Evolutionary conservation across 2,113 vertebrate genomes (phyloP).

Genomic region (Hemiprocne comata): DNA sequence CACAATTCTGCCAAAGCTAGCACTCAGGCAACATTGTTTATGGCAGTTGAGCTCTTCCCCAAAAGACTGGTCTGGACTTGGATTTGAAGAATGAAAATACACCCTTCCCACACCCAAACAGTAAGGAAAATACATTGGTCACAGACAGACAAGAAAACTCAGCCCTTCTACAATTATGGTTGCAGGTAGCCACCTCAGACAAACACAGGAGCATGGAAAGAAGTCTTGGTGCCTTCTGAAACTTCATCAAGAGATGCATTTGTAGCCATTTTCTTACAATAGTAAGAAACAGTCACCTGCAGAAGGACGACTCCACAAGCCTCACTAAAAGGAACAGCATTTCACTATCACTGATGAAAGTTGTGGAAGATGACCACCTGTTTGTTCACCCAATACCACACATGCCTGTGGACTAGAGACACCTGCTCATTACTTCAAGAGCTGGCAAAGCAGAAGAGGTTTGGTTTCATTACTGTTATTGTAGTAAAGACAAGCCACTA

Average conservation of each 20-base stretch:
- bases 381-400: not conserved
- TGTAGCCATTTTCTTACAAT: not conserved
- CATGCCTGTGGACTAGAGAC: not conserved
- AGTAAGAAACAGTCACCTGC: not conserved
- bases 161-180: not conserved
- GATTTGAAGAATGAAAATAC: not conserved
- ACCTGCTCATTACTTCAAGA: not conserved
- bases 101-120: not conserved
- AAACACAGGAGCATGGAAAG: not conserved
- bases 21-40: not conserved
- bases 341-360: not conserved
- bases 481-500: not conserved
- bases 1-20: not conserved
- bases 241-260: not conserved
- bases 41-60: not conserved
- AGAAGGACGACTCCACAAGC: not conserved
- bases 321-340: not conserved
- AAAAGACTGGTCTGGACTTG: not conserved
- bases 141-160: not conserved
- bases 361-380: not conserved
- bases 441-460: not conserved
- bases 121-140: not conserved
- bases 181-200: not conserved
- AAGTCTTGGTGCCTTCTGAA: not conserved
- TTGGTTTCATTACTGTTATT: not conserved